phyloP scores from a whole-genome alignment of 2,797 vertebrate genomes.

The Apodemus agrarius region DNA sequence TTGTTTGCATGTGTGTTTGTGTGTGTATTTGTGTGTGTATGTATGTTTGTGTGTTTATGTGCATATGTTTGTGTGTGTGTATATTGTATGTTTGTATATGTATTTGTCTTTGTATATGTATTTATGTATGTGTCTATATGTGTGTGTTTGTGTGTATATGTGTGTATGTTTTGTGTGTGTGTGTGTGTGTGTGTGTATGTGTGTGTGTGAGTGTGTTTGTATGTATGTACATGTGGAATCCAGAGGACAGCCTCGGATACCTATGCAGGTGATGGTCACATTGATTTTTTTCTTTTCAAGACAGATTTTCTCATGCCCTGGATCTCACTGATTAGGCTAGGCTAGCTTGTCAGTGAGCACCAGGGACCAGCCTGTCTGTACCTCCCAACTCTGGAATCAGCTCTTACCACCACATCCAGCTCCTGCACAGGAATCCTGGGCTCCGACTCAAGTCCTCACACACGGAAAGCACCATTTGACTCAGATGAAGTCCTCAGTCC shows the following conservation, averaged over 20 bases:
- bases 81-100: too few species aligned
- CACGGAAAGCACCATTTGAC: neutral
- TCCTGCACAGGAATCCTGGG: neutral
- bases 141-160: neutral
- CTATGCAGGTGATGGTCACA: neutral
- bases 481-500: neutral
- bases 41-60: accelerated
- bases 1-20: neutral
- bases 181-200: neutral
- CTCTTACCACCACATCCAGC: neutral
- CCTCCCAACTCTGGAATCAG: neutral
- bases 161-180: neutral
- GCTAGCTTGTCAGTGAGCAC: neutral
- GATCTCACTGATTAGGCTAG: neutral
- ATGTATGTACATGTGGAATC: neutral
- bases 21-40: neutral
- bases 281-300: neutral
- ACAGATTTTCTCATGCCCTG: neutral
- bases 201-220: too few species aligned
- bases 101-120: neutral
- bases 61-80: neutral
- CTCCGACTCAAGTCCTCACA: neutral
- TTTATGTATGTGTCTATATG: accelerated
- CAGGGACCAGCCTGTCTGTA: neutral
- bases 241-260: neutral